A percentile compares a stretch with the other conserved stretches of the same genome.
These are phyloP conservation scores for Epsilonema sp. DNA, from an alignment of 2,888 invertebrate species.

Conservation along the genomic window DNA sequence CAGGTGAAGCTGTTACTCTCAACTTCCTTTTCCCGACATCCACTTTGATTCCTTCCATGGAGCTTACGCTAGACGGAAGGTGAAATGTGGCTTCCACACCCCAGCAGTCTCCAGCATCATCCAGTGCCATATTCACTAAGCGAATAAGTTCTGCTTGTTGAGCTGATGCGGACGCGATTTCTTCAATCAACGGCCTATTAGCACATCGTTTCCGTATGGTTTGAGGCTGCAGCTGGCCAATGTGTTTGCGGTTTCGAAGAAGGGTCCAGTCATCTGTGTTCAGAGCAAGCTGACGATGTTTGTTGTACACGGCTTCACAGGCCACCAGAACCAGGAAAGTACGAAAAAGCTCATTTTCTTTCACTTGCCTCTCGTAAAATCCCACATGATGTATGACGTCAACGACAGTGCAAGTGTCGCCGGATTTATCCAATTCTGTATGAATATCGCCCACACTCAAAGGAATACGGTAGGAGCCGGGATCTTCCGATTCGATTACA, in stretches of 20 bases:
- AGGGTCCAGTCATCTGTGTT: slow-evolving; percentile 39
- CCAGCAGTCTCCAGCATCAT: no score
- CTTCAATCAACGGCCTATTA: slow-evolving; percentile 3
- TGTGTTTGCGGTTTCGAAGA: slow-evolving; percentile 30
- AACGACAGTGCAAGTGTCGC: slow-evolving; percentile 50
- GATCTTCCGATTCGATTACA: slow-evolving; percentile 47
- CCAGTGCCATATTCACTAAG: no score
- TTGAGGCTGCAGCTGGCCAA: slow-evolving; percentile 29
- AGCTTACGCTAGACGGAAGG: no score
- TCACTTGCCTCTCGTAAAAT: slow-evolving; percentile 51
- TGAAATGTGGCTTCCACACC: no score
- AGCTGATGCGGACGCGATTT: no score
- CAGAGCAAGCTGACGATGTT: slow-evolving; percentile 47
- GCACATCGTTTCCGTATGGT: slow-evolving; percentile 25
- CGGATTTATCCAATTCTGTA: slow-evolving; percentile 54
- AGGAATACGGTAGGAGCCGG: slow-evolving; percentile 54
- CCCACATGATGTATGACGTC: slow-evolving; percentile 61
- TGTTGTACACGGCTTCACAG: slow-evolving; percentile 55
- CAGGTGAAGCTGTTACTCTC: no score
- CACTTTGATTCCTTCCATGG: no score
- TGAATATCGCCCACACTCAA: slow-evolving; percentile 72
- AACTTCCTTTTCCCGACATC: no score
- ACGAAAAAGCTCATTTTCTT: slow-evolving; percentile 48
- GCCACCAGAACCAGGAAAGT: slow-evolving; percentile 58
- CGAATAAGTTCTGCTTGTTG: no score